Base-by-base conservation (phyloP, 2,113 vertebrate species). In the Thunnus maccoyii region DNA sequence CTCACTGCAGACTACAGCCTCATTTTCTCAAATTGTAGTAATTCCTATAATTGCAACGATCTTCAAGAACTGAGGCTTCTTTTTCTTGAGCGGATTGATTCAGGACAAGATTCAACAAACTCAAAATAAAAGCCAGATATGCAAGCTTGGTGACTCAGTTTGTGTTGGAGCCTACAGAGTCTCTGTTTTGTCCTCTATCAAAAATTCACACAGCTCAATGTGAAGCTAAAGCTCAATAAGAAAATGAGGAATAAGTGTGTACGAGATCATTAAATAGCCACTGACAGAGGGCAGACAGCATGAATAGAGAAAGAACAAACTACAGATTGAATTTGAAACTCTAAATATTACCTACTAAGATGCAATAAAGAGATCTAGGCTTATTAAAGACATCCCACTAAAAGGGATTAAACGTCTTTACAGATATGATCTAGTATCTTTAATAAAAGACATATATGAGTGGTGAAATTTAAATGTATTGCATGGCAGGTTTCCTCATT, bases 371-470 rank as follows among this genome's bases (percentile, higher is more conserved):
- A 74, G 36, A 82, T 54, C 18, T 27, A 12, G 41, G 5, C 27
- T 62, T 4, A 61, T 80, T 66, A 55, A 66, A 62, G 11, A 25
- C 46, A 60, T 71, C 36, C 60, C 54, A 82, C 63, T 82, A 79
- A 67, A 80, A 25, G 3, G 11, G 22, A 78, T 90, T 80, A 61
- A 69, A 84, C 41, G 64, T 84, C 72, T 3, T 41, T 32, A 25
- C 32, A 17, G 76, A 84, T 67, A 72, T 17, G 20, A 67, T 82
- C 50, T 22, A 3, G 3, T 44, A 41, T 67, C 32, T 78, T 85
- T 90, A 72, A 61, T 72, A 58, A 72, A 72, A 72, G 69, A 72
- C 69, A 55, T 84, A 48, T 15, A 46, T 67, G n/a, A 83, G 11
- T 57, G 55, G 32, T 32, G 20, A 66, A 66, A 70, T 84, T 73